phyloP scores from a whole-genome alignment of 2,797 vertebrate species.

The Rhadinocentrus ornatus region DNA sequence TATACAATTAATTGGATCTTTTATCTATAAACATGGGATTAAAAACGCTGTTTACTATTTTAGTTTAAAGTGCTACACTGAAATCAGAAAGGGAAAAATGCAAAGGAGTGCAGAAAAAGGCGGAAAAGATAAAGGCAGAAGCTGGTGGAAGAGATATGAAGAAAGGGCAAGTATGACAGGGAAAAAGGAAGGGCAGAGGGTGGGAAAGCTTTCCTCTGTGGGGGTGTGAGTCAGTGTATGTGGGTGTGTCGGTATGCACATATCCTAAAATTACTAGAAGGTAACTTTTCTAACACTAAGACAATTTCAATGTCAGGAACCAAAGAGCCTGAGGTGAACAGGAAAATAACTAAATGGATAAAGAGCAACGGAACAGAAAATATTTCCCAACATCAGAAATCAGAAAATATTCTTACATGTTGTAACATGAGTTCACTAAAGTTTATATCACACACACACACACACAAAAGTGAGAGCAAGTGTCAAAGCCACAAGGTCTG shows the following conservation, averaged over 20 bases:
- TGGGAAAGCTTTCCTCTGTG: conserved; percentile 64
- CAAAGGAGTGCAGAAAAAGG: conserved; percentile 2
- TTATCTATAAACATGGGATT: not conserved
- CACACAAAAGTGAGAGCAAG: not conserved
- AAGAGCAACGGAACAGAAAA: not conserved
- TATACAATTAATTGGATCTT: not conserved
- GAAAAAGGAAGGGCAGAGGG: conserved; percentile 32
- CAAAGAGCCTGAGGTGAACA: conserved; percentile 17
- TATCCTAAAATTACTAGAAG: conserved; percentile 40
- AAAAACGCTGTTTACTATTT: conserved; percentile 2
- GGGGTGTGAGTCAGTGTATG: conserved; percentile 44
- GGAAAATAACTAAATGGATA: conserved; percentile 4
- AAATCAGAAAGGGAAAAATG: conserved; percentile 18
- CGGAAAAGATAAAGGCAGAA: conserved; percentile 38
- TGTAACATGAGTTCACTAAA: conserved; percentile 29
- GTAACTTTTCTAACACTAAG: conserved; percentile 51
- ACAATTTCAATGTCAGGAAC: conserved; percentile 43
- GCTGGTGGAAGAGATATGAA: conserved; percentile 36
- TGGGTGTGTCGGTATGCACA: conserved; percentile 10
- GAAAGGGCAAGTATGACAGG: conserved; percentile 37
- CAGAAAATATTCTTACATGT: conserved; percentile 42
- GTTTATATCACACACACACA: not conserved
- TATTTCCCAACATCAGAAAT: conserved; percentile 25
- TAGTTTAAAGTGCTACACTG: not conserved
- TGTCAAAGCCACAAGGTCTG: conserved; percentile 29